Evolutionary conservation across 2,888 invertebrate genomes (phyloP).

Genomic region (Brenthis ino): DNA sequence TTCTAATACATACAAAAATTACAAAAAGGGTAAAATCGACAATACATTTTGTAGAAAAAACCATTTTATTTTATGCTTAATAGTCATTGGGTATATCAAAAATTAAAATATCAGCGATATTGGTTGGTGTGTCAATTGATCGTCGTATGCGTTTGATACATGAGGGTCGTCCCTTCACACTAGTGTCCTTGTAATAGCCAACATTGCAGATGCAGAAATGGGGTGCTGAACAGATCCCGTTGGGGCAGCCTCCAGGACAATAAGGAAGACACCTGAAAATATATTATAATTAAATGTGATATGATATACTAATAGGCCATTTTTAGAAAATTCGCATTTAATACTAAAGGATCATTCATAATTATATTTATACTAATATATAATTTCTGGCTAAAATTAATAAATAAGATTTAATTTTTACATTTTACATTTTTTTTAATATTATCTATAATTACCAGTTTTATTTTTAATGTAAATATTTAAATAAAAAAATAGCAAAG

Average conservation of each 20-base stretch:
- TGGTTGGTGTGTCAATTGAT: constrained; percentile 43
- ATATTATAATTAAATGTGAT: neutral
- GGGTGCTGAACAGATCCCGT: constrained; percentile 88
- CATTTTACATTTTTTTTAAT: too few species aligned
- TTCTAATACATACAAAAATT: too few species aligned
- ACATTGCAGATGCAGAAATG: constrained; percentile 88
- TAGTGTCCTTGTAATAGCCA: constrained; percentile 85
- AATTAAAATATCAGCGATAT: constrained; percentile 46
- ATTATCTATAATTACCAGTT: too few species aligned
- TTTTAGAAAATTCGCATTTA: too few species aligned
- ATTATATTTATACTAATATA: too few species aligned
- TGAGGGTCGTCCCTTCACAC: constrained; percentile 83
- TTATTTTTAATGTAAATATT: too few species aligned
- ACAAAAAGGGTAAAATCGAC: neutral
- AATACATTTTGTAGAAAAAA: neutral
- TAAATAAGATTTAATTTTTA: neutral
- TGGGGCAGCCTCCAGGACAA: constrained; percentile 87
- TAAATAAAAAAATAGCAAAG: too few species aligned
- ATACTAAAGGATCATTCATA: too few species aligned
- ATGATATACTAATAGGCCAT: neutral
- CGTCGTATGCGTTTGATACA: constrained; percentile 81
- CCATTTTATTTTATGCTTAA: neutral
- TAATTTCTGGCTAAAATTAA: neutral
- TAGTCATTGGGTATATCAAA: constrained; percentile 50
- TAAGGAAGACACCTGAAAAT: constrained; percentile 79